phyloP scores from a whole-genome alignment of 2,888 invertebrate genomes.

The Pristionchus exspectatus region DNA sequence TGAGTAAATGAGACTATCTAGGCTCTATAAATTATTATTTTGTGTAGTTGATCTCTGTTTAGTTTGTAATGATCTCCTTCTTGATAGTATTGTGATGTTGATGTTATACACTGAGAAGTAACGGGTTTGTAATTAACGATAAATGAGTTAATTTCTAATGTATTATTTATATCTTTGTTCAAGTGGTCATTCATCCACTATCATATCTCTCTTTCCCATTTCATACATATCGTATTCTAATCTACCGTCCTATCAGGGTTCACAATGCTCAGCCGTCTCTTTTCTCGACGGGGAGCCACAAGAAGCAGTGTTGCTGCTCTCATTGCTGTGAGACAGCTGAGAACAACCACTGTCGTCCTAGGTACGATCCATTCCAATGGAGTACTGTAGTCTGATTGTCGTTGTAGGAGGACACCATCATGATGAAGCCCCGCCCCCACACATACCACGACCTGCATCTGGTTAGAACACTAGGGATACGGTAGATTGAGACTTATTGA shows the following conservation, averaged over 20 bases:
- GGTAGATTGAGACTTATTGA: background rate
- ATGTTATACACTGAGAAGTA: background rate
- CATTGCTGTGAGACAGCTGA: slow-evolving; percentile 35
- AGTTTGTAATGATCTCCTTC: background rate
- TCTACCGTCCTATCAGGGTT: slow-evolving; percentile 6
- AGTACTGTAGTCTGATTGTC: background rate
- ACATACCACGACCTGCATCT: slow-evolving; percentile 44
- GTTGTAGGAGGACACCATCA: slow-evolving; percentile 41
- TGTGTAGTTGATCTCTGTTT: background rate
- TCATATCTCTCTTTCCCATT: background rate
- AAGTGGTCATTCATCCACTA: background rate
- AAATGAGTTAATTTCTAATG: background rate
- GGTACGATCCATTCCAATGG: slow-evolving; percentile 1
- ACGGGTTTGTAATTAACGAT: background rate
- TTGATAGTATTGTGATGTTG: background rate
- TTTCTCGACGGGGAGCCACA: background rate
- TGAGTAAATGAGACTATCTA: background rate
- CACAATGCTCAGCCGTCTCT: slow-evolving; percentile 40
- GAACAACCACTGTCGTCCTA: slow-evolving; percentile 29
- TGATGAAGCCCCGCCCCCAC: slow-evolving; percentile 53
- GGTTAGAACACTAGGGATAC: background rate
- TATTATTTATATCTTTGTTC: background rate
- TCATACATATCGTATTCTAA: background rate
- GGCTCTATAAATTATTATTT: background rate
- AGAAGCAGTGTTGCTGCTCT: slow-evolving; percentile 44